Conservation (phyloP, 2,888 invertebrate species). For the Empis stercorea region DNA sequence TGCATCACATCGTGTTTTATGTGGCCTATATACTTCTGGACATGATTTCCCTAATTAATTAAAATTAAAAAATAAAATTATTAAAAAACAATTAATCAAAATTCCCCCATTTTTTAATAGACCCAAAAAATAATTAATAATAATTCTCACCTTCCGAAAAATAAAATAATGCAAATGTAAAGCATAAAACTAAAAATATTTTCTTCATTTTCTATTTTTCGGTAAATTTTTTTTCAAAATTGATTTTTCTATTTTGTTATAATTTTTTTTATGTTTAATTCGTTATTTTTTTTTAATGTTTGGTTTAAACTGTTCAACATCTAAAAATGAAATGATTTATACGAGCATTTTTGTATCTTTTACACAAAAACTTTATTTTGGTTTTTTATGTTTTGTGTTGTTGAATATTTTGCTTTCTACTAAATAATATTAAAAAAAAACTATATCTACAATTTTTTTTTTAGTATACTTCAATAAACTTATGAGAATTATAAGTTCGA, state of each 20-base stretch:
- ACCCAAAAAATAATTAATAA: too few species aligned
- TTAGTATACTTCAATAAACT: too few species aligned
- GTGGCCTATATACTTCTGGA: slow-evolving; percentile 29
- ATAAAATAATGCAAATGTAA: neutral
- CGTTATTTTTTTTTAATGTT: neutral
- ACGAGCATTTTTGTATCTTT: neutral
- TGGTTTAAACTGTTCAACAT: neutral
- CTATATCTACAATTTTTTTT: too few species aligned
- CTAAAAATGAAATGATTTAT: neutral
- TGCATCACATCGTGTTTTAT: slow-evolving; percentile 32
- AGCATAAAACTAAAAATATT: neutral
- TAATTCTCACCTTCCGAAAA: slow-evolving; percentile 1
- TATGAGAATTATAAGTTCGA: too few species aligned
- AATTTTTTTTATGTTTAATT: too few species aligned
- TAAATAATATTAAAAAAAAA: too few species aligned
- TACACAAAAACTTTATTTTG: too few species aligned
- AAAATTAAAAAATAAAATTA: neutral
- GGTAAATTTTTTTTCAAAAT: neutral
- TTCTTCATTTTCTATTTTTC: neutral
- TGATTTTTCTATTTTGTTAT: neutral
- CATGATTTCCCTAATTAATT: slow-evolving; percentile 29
- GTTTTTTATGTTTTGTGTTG: neutral
- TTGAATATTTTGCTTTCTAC: too few species aligned
- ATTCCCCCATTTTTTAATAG: too few species aligned
- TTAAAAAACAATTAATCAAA: neutral